Evolutionary conservation across 2,888 invertebrate genomes (phyloP), one percentile per base, ranked within the genome.

Genomic region (Mesorhabditis sp.): DNA sequence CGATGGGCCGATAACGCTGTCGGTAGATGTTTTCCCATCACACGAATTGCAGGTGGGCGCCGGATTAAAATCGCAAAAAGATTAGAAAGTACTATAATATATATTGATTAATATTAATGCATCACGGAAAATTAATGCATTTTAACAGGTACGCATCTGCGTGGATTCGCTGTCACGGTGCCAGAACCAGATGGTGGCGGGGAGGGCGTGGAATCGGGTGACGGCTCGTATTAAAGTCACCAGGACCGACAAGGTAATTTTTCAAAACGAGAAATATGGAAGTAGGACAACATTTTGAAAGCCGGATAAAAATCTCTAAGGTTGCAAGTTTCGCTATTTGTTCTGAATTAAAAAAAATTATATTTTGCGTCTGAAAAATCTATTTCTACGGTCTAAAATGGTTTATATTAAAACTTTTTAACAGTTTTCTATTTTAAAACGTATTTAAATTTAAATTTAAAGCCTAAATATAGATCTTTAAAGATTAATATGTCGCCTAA

Each of bases 11-110:
- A 73, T 80, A 42, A 68, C 68, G 15, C 72, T 80, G 62, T 75
- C 78, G 2, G 76, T 80, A n/a, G 80, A 80, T 65, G 74, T 78
- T 4, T 80, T 72, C 64, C 78, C 80, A 7, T 80, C 80, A 4
- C 75, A 78, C 43, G 72, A 70, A 28, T 71, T 80, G n/a, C 76
- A 80, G 50, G 58, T 50, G 2, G 13, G 50, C 6, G 50, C 13
- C n/a, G n/a, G n/a, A n/a, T n/a, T n/a, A n/a, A n/a, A n/a, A n/a
- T n/a, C n/a, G n/a, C n/a, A n/a, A n/a, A n/a, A n/a, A n/a, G n/a
- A n/a, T n/a, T n/a, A n/a, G n/a, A n/a, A n/a, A n/a, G n/a, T n/a
- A n/a, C n/a, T n/a, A n/a, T n/a, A n/a, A n/a, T n/a, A n/a, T n/a
- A n/a, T n/a, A 28, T 28, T 28, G 28, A 28, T 28, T 28, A 28